A percentile compares a stretch with the other conserved stretches of the same genome.
These are phyloP conservation scores for Drosophila lutescens DNA, from an alignment of 2,888 invertebrate species.

Conservation along the genomic window DNA sequence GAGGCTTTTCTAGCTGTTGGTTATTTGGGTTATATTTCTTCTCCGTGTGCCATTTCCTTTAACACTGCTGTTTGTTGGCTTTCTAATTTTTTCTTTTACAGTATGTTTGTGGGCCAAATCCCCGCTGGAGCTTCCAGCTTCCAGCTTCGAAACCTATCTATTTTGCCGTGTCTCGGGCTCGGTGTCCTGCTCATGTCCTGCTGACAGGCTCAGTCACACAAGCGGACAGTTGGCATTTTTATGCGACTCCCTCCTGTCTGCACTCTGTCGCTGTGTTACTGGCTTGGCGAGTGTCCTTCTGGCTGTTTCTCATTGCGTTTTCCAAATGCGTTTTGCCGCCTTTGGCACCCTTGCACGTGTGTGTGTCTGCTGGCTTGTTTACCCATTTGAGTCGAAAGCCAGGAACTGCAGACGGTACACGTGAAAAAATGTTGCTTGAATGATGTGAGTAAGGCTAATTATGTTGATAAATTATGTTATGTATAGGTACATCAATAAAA, in stretches of 20 bases:
- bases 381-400: constrained; percentile 42
- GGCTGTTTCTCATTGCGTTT: constrained; percentile 62
- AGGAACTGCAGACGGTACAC: constrained; percentile 27
- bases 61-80: constrained; percentile 1
- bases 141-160: constrained; percentile 67
- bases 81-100: constrained; percentile 37
- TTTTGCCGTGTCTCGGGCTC: constrained; percentile 50
- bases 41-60: constrained; percentile 1
- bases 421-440: neutral
- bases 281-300: constrained; percentile 13
- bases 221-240: constrained; percentile 75
- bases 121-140: constrained; percentile 12
- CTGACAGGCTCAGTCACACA: constrained; percentile 76
- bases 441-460: neutral
- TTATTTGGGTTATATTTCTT: constrained; percentile 4
- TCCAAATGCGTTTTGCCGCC: constrained; percentile 71
- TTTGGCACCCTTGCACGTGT: constrained; percentile 38
- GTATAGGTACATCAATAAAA: too few species aligned
- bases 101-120: constrained; percentile 23
- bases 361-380: constrained; percentile 44
- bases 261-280: constrained; percentile 7
- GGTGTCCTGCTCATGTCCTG: constrained; percentile 55
- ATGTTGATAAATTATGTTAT: too few species aligned
- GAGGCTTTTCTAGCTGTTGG: neutral
- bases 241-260: constrained; percentile 44